phyloP scores from a whole-genome alignment of 1,140 invertebrate species.

The Coptotermes formosanus region DNA sequence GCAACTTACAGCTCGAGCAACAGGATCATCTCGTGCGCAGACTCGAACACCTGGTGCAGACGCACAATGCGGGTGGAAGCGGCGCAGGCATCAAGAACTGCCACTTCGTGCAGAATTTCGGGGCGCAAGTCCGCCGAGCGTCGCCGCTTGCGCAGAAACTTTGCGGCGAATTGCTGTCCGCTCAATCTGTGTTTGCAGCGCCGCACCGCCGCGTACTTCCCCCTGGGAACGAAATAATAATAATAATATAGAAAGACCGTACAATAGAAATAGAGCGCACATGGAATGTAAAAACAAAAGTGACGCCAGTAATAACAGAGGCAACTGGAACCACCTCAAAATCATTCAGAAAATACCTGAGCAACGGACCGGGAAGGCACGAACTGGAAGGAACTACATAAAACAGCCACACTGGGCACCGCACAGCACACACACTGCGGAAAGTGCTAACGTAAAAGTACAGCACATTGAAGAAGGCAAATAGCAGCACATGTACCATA shows the following conservation, averaged over 20 bases:
- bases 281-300: too few species aligned
- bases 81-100: slow-evolving; percentile 62
- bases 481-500: too few species aligned
- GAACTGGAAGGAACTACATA: too few species aligned
- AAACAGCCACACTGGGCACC: too few species aligned
- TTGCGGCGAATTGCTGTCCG: slow-evolving; percentile 68
- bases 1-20: slow-evolving; percentile 73
- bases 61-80: slow-evolving; percentile 62
- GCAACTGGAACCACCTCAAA: too few species aligned
- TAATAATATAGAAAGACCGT: neutral
- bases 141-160: slow-evolving; percentile 68
- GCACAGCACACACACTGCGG: too few species aligned
- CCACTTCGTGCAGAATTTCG: slow-evolving; percentile 66
- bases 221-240: slow-evolving; percentile 50
- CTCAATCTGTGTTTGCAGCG: slow-evolving; percentile 60
- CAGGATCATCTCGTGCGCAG: slow-evolving; percentile 66
- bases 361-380: too few species aligned
- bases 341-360: too few species aligned
- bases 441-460: too few species aligned
- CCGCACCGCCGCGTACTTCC: slow-evolving; percentile 74
- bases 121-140: slow-evolving; percentile 57
- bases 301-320: too few species aligned
- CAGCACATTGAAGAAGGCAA: too few species aligned
- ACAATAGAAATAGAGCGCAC: too few species aligned
- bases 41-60: slow-evolving; percentile 71